Evolutionary conservation across 2,888 invertebrate genomes (phyloP), one percentile per base, ranked within the genome.

Genomic region (Meloe dianella): DNA sequence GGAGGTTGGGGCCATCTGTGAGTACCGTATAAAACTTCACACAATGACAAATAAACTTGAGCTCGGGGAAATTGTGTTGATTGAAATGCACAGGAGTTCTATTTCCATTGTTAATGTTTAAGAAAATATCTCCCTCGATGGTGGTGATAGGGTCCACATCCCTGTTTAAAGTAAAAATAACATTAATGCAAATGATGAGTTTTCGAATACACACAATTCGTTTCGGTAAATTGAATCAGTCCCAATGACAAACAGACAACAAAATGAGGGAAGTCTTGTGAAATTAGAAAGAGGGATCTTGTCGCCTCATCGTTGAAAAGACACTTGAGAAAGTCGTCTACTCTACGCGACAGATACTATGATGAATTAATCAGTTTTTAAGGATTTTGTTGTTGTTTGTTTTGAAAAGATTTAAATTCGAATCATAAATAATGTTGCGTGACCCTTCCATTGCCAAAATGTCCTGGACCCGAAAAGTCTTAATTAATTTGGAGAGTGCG

Each of bases 61-160:
- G 77, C 63, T 71, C 76, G 73, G 78, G 76, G 78, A 81, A 81
- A 81, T 80, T 79, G 79, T 78, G 77, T 78, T 80, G 81, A 81
- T 81, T 81, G 80, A 81, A 81, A 81, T 81, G 80, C 78, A 79
- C 69, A 69, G 69, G 66, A 63, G 63, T 61, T 29, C 51, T 51
- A 68, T 60, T 35, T 22, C 60, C 9, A 27, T 30, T 35, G 30
- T 41, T 41, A 41, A 66, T 69, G 60, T 64, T 60, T 61, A 41
- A 61, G 64, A 61, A 63, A 69, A 69, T 65, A 66, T 68, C 56
- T 65, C 61, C 65, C 61, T 62, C 35, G 59, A 61, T 27, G 54
- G n/a, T 35, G 61, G 12, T 51, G 67, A 67, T 67, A 64, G 59
- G 51, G 57, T 27, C 63, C 4, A 2, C 8, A 22, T n/a, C 20